Evolutionary conservation across 2,113 vertebrate species (phyloP).

Genomic region (Nematolebias whitei): DNA sequence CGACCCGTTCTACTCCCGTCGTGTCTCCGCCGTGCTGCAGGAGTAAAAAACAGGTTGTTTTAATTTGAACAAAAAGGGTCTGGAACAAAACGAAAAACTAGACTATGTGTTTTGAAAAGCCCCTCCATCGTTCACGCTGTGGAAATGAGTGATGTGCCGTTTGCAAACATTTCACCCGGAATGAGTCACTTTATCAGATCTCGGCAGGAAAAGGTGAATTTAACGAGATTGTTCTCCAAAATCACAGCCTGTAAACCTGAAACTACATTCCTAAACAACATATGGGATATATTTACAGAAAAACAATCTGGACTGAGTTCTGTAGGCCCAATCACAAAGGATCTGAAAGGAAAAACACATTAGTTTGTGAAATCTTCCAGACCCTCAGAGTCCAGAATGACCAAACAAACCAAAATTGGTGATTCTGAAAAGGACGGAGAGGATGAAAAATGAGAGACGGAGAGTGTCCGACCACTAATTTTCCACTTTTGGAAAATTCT

Average conservation of each 20-base stretch:
- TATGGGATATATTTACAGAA: constrained; percentile 2
- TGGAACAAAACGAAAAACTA: constrained; percentile 20
- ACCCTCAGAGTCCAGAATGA: constrained; percentile 39
- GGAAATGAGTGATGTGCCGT: constrained; percentile 42
- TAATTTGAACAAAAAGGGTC: constrained; percentile 45
- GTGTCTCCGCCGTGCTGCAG: constrained; percentile 24
- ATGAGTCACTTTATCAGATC: constrained; percentile 23
- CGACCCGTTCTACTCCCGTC: constrained; percentile 24
- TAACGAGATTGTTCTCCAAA: not conserved
- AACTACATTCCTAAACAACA: constrained; percentile 3
- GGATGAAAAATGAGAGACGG: constrained; percentile 33
- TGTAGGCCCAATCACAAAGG: not conserved
- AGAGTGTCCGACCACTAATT: constrained; percentile 55
- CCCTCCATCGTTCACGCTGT: constrained; percentile 27
- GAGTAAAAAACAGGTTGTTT: constrained; percentile 48
- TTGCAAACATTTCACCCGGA: constrained; percentile 21
- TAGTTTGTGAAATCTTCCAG: constrained; percentile 42
- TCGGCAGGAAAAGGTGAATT: not conserved
- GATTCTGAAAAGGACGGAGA: constrained; percentile 53
- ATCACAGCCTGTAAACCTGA: constrained; percentile 9
- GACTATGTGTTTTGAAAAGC: constrained; percentile 43
- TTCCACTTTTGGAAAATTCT: constrained; percentile 59
- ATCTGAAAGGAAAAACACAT: constrained; percentile 7
- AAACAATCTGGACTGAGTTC: not conserved
- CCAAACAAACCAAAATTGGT: constrained; percentile 57